Evolutionary conservation across 2,797 vertebrate species (phyloP), one percentile per base, ranked within the genome.

Genomic region (Ispidina lecontei): DNA sequence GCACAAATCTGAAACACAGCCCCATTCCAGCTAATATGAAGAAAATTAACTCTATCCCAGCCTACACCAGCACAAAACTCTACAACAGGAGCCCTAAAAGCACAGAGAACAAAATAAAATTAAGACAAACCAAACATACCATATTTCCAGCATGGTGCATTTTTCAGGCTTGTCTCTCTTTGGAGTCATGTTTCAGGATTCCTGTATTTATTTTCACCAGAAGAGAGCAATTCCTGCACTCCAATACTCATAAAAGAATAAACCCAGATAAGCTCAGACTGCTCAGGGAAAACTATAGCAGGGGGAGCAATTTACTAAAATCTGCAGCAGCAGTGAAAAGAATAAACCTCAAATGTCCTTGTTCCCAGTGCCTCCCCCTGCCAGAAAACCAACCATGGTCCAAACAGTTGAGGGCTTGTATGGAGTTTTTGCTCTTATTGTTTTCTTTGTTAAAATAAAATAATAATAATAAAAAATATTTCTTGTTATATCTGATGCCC

Each of bases 181-280:
- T 73, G 73, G 85, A 89, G 73, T 51, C 0, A 2, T 86, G 87
- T 35, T 87, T 93, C 56, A 84, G 77, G 85, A 92, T 90, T 87
- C 89, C 69, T 90, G 52, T 75, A 49, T 81, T 95, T 94, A 86
- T 92, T 91, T 88, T 90, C 80, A 88, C 83, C 56, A 90, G 68
- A 76, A 94, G 68, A 76, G 77, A 88, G 71, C 77, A 67, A 82
- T 90, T 92, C 80, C 80, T 46, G 68, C 73, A 68, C 87, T 91
- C 44, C 73, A 86, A 10, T 44, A 81, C 58, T 85, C 60, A 75
- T 63, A 80, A 91, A 91, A 86, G 71, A 94, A 81, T 76, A 95
- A 93, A 76, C 67, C 88, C 94, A 95, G 77, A 85, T 95, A 93
- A 96, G 94, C 80, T 88, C 83, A 91, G 59, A 84, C 73, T 86